phyloP scores from a whole-genome alignment of 1,140 invertebrate genomes.

The Alviniconcha marisindica region DNA sequence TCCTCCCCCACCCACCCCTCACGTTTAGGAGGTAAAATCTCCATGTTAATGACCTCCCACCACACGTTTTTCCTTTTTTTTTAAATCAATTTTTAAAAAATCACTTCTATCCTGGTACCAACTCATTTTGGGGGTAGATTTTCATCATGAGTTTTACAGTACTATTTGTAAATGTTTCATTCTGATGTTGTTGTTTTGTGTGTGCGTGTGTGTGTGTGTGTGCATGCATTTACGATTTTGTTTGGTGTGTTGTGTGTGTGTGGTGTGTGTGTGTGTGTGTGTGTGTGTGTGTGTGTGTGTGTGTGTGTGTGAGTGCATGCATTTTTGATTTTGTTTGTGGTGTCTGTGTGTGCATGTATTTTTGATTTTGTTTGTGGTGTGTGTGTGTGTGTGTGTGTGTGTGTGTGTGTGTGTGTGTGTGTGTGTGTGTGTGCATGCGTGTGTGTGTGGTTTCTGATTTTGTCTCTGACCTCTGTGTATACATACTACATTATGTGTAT shows the following conservation, averaged over 20 bases:
- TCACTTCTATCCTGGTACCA: not conserved
- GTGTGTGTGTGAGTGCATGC: no score
- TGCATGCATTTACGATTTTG: not conserved
- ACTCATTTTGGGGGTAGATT: not conserved
- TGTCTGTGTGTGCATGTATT: no score
- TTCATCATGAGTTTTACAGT: not conserved
- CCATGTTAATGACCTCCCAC: not conserved
- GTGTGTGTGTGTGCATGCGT: not conserved
- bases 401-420: not conserved
- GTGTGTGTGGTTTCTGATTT: not conserved
- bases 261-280: not conserved
- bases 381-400: not conserved
- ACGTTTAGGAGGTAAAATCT: not conserved
- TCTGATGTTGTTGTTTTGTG: no score
- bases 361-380: no score
- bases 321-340: no score
- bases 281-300: not conserved
- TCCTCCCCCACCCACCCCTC: no score
- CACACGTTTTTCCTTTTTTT: not conserved
- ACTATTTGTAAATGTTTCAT: no score
- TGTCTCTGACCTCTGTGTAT: no score
- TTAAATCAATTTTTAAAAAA: not conserved
- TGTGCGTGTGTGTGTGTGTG: conserved; percentile 4
- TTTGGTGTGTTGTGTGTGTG: not conserved
- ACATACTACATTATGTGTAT: not conserved